Evolutionary conservation across 2,888 invertebrate genomes (phyloP).

Genomic region (Resseliella maxima): DNA sequence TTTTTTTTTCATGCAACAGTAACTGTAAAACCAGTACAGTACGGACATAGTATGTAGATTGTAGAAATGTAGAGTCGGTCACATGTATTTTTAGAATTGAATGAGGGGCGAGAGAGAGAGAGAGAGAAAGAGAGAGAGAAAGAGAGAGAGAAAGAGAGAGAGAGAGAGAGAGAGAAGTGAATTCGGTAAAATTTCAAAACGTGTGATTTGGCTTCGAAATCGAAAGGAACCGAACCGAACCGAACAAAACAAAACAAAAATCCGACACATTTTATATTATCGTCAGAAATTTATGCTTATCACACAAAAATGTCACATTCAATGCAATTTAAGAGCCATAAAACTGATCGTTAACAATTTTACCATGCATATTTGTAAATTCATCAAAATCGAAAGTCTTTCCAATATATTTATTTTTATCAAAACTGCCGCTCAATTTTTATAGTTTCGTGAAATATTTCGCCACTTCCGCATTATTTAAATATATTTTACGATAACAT

Average conservation of each 20-base stretch:
- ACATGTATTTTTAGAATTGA: conserved; percentile 21
- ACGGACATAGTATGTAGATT: no score
- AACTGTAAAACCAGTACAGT: neutral
- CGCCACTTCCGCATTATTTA: neutral
- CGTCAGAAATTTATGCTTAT: conserved; percentile 31
- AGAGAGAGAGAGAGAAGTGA: neutral
- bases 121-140: neutral
- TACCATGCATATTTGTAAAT: neutral
- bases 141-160: neutral
- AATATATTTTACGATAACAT: neutral
- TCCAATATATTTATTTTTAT: neutral
- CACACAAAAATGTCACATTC: conserved; percentile 27
- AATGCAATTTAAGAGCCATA: neutral
- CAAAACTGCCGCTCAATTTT: neutral
- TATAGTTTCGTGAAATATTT: neutral
- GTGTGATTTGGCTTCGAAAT: conserved; percentile 34
- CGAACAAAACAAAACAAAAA: neutral
- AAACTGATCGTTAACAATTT: conserved; percentile 19
- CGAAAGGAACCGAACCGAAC: neutral
- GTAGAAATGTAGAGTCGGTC: neutral
- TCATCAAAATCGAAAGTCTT: conserved; percentile 14
- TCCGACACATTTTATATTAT: neutral
- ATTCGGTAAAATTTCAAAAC: conserved; percentile 22
- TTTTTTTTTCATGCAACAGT: neutral
- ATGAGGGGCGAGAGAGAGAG: neutral